A percentile compares a stretch with the other conserved stretches of the same genome.
These are phyloP conservation scores for Takifugu rubripes DNA, from an alignment of 2,797 vertebrate species.

Conservation along the genomic window DNA sequence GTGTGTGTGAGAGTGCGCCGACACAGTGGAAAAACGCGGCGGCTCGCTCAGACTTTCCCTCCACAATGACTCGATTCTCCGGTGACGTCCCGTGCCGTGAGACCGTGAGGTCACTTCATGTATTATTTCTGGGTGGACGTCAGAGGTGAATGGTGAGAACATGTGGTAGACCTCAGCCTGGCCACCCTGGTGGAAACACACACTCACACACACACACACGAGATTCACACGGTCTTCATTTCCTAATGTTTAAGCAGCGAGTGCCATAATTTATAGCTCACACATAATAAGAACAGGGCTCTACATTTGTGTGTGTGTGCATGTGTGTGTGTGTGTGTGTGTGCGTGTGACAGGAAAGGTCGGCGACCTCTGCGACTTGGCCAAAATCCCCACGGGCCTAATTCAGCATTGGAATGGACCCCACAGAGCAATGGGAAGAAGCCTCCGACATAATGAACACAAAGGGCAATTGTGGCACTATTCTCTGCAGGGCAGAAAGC, in stretches of 20 bases:
- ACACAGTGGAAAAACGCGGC: background rate
- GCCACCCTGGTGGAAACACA: constrained; percentile 24
- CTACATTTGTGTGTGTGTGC: constrained; percentile 50
- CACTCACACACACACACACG: constrained; percentile 33
- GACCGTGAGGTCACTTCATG: constrained; percentile 72
- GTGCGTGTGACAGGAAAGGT: constrained; percentile 62
- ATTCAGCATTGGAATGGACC: constrained; percentile 77
- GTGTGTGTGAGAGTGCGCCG: no score
- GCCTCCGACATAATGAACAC: constrained; percentile 78
- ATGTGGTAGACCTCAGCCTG: constrained; percentile 23
- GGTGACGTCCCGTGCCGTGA: constrained; percentile 62
- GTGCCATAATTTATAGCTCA: constrained; percentile 72
- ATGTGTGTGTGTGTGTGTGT: constrained; percentile 47
- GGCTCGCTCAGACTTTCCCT: constrained; percentile 36
- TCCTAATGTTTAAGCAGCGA: constrained; percentile 59
- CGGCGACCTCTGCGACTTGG: constrained; percentile 77
- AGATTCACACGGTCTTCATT: constrained; percentile 63
- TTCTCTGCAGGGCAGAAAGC: constrained; percentile 73
- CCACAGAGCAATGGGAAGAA: constrained; percentile 81
- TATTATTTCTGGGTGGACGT: constrained; percentile 59
- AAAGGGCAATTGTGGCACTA: constrained; percentile 78
- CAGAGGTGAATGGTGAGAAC: constrained; percentile 66
- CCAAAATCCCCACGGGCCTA: constrained; percentile 80
- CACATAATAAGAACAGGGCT: constrained; percentile 46
- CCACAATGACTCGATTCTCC: constrained; percentile 74